Evolutionary conservation across 2,888 invertebrate genomes (phyloP), one percentile per base, ranked within the genome.

Genomic region (Drosophila phalerata): DNA sequence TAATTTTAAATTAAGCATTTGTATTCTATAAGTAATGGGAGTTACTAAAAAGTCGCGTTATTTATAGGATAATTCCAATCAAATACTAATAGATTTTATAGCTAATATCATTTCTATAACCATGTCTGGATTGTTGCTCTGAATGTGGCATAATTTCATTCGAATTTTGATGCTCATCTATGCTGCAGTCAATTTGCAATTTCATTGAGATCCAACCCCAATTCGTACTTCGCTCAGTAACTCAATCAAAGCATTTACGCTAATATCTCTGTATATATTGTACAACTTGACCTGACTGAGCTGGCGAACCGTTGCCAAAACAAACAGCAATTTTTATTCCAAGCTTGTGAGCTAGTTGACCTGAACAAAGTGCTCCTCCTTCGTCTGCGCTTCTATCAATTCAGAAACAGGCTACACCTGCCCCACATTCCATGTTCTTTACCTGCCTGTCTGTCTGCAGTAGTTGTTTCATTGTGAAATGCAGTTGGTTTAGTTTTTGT

Each of bases 171-270:
- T 19, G 32, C 48, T 37, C 25, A 42, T 30, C 25, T 37, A 5
- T 52, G 38, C 22, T 43, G 73, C 43, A 34, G 40, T 51, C 57
- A 32, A 48, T 55, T 56, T 66, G n/a, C 70, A 37, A 62, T 66
- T 76, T 76, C 51, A 55, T 43, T 62, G 17, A 9, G 22, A 55
- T 51, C 51, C 62, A 71, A 63, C 67, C 42, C 15, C 66, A 79
- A 79, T 70, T 77, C 34, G 13, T 19, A n/a, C 17, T 64, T 61
- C 47, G 42, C 61, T 51, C 47, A 52, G 34, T 32, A 77, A 80
- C 75, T 83, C 86, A 79, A 82, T 85, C 79, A 74, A 56, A 65
- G 69, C 57, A 74, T 81, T 86, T 76, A 81, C 78, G 87, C 78
- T 86, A 81, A 83, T 81, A 78, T 86, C 53, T 53, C 60, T 73